A percentile compares a stretch with the other conserved stretches of the same genome.
Conservation (phyloP, 2,888 invertebrate species). For the Sericinus montela region DNA sequence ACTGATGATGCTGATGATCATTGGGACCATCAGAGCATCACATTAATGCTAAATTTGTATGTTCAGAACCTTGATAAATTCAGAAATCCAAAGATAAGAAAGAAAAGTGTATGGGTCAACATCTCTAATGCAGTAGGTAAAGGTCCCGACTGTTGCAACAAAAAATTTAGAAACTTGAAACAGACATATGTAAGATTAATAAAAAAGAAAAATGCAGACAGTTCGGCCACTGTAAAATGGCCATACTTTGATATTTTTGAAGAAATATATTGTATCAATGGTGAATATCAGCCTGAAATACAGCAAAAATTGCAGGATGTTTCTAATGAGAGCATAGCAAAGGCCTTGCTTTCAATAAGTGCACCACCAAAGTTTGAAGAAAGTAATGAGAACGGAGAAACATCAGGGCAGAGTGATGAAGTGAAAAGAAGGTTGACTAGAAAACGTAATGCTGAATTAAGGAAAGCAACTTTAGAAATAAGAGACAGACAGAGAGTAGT, state of each 20-base stretch:
- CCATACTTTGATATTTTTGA: slow-evolving; percentile 68
- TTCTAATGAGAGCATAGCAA: slow-evolving; percentile 51
- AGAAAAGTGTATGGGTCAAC: slow-evolving; percentile 67
- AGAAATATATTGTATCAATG: slow-evolving; percentile 59
- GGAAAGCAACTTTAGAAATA: slow-evolving; percentile 62
- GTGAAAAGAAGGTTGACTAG: slow-evolving; percentile 44
- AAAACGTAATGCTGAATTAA: slow-evolving; percentile 56
- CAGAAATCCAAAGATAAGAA: slow-evolving; percentile 64
- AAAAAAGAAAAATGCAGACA: slow-evolving; percentile 54
- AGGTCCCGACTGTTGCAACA: slow-evolving; percentile 63
- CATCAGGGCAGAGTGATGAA: slow-evolving; percentile 47
- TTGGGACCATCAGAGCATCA: slow-evolving; percentile 58
- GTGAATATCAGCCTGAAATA: slow-evolving; percentile 63
- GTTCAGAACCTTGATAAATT: slow-evolving; percentile 62
- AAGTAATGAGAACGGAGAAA: slow-evolving; percentile 41
- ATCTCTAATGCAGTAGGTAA: slow-evolving; percentile 56
- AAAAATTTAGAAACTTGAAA: slow-evolving; percentile 69
- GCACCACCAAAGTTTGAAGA: slow-evolving; percentile 41
- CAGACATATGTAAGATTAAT: slow-evolving; percentile 63
- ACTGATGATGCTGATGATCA: slow-evolving; percentile 60
- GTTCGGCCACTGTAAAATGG: slow-evolving; percentile 57
- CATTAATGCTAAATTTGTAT: slow-evolving; percentile 52
- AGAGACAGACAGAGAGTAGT: slow-evolving; percentile 62
- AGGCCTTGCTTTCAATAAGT: slow-evolving; percentile 53
- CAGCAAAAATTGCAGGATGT: slow-evolving; percentile 58